These are phyloP conservation scores for cattle (Bos taurus) DNA, from an alignment of 2,113 vertebrate species.

Conservation along the genomic window ARS-UCD2.0 NC_037337.1:59066001-59066500, in stretches of 20 bases:
- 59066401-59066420: not conserved
- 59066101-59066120: not conserved
- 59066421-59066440: not conserved
- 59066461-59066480: not conserved
- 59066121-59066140: not conserved
- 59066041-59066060: not conserved
- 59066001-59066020: not conserved
- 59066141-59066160: not conserved
- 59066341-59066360: not conserved
- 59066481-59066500: not conserved
- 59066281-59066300: not conserved
- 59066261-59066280: not conserved
- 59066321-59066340: not conserved
- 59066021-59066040: not conserved
- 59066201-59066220: not conserved
- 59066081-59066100: not conserved
- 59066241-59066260: not conserved
- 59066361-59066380: not conserved
- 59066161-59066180: not conserved
- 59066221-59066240: not conserved
- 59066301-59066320: not conserved
- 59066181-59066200: not conserved
- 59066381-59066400: not conserved
- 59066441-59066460: not conserved
- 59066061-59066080: constrained; percentile 31